These are phyloP conservation scores for Dipodomys spectabilis DNA, from an alignment of 2,113 vertebrate genomes.

Conservation along the genomic window DNA sequence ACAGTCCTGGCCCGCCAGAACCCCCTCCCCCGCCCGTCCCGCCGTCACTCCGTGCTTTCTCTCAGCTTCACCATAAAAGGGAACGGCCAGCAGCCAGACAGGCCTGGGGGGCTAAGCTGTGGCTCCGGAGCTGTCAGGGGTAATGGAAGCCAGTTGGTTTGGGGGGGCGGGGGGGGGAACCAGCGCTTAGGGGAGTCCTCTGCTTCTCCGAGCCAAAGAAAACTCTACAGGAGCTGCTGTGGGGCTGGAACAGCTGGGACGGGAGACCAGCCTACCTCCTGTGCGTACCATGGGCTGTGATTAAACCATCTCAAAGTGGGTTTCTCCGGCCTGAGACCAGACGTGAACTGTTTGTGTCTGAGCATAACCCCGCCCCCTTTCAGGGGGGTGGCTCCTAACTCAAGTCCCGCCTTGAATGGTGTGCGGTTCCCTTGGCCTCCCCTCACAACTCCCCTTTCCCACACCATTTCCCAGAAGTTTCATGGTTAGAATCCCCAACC, in stretches of 20 bases:
- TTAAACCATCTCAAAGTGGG: neutral
- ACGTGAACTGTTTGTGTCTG: no score
- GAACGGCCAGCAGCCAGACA: constrained; percentile 62
- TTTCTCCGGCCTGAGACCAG: constrained; percentile 7
- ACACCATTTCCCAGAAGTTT: constrained; percentile 65
- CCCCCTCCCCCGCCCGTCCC: neutral
- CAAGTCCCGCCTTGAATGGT: neutral
- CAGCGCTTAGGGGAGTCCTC: constrained; percentile 63
- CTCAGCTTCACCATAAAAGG: constrained; percentile 80
- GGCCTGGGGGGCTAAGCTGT: constrained; percentile 62
- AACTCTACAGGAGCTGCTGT: constrained; percentile 71
- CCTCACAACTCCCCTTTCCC: neutral
- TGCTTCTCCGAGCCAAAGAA: constrained; percentile 75
- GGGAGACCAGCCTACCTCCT: neutral
- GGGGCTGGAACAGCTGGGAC: constrained; percentile 38
- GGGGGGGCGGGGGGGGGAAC: constrained; percentile 54
- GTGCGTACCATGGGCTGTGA: neutral
- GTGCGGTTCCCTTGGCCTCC: neutral
- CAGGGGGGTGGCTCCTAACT: neutral
- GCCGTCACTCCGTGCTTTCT: neutral
- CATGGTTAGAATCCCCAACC: constrained; percentile 52
- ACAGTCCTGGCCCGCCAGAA: constrained; percentile 32
- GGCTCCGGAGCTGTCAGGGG: constrained; percentile 72
- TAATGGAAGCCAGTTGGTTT: constrained; percentile 79
- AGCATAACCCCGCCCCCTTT: no score